Evolutionary conservation across 2,888 invertebrate genomes (phyloP).

Genomic region (Thyatira batis): DNA sequence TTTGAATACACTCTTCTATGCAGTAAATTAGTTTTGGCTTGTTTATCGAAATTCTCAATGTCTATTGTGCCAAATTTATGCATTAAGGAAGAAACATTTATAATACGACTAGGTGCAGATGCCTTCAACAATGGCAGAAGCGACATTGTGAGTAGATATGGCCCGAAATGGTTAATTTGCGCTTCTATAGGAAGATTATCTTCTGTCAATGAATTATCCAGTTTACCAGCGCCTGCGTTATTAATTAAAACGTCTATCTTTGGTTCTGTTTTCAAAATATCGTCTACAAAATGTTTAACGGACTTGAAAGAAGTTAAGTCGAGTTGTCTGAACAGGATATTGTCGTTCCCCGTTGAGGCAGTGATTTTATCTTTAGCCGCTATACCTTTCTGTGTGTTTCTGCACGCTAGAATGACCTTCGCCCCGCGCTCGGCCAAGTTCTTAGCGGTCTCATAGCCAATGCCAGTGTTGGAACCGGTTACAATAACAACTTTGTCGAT

Average conservation of each 20-base stretch:
- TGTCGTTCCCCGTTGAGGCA: conserved; percentile 84
- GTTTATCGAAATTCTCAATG: conserved; percentile 85
- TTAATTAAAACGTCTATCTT: conserved; percentile 90
- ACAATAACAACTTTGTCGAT: conserved; percentile 53
- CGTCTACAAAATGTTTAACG: conserved; percentile 88
- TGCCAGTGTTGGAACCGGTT: conserved; percentile 57
- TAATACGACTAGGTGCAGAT: conserved; percentile 86
- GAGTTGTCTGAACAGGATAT: conserved; percentile 85
- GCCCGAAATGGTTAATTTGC: conserved; percentile 95
- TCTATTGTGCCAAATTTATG: conserved; percentile 86
- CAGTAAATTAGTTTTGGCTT: conserved; percentile 68
- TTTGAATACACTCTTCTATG: conserved; percentile 83
- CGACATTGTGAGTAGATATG: conserved; percentile 92
- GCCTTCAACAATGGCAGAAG: conserved; percentile 88
- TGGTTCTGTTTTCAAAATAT: conserved; percentile 85
- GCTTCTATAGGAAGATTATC: conserved; percentile 92
- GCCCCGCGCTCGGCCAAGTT: conserved; percentile 73
- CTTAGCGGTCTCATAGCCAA: conserved; percentile 56
- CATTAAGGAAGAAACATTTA: conserved; percentile 88
- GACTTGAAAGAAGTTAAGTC: conserved; percentile 88
- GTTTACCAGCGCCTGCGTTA: conserved; percentile 90
- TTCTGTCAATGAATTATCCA: conserved; percentile 84
- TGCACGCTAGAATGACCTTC: conserved; percentile 78
- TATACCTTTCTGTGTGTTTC: conserved; percentile 53
- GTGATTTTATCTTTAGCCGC: conserved; percentile 82